Conservation (phyloP, 2,797 vertebrate species). For the Galagoides demidoff region DNA sequence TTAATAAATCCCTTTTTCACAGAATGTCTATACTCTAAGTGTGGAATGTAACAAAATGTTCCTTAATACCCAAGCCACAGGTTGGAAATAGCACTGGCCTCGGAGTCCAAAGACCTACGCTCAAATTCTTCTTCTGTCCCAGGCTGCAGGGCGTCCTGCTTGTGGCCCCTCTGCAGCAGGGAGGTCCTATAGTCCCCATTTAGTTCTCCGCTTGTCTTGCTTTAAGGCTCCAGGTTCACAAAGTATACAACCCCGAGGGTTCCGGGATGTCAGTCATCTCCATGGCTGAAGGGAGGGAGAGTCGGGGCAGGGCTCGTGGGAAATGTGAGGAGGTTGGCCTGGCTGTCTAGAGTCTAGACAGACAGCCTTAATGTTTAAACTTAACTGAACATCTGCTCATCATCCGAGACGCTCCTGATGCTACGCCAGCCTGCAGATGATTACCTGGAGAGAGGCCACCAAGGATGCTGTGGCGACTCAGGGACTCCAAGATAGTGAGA, state of each 20-base stretch:
- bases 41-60: background rate
- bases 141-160: background rate
- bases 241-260: constrained; percentile 30
- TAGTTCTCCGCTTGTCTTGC: background rate
- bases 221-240: constrained; percentile 57
- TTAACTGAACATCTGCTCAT: constrained; percentile 68
- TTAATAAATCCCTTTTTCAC: constrained; percentile 27
- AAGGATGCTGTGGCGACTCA: background rate
- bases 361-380: constrained; percentile 76
- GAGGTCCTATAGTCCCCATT: background rate
- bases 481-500: background rate
- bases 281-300: constrained; percentile 65
- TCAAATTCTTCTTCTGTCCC: background rate
- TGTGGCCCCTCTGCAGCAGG: background rate
- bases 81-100: background rate
- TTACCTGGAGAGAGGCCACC: constrained; percentile 45
- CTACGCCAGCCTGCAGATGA: background rate
- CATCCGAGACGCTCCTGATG: constrained; percentile 59
- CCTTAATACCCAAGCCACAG: background rate
- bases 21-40: background rate
- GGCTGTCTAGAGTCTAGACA: constrained; percentile 83
- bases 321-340: constrained; percentile 52
- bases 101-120: background rate
- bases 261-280: constrained; percentile 69
- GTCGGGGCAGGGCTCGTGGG: constrained; percentile 49